Evolutionary conservation across 2,113 vertebrate genomes (phyloP), one percentile per base, ranked within the genome.

Genomic region (Phylloscopus whistleri): DNA sequence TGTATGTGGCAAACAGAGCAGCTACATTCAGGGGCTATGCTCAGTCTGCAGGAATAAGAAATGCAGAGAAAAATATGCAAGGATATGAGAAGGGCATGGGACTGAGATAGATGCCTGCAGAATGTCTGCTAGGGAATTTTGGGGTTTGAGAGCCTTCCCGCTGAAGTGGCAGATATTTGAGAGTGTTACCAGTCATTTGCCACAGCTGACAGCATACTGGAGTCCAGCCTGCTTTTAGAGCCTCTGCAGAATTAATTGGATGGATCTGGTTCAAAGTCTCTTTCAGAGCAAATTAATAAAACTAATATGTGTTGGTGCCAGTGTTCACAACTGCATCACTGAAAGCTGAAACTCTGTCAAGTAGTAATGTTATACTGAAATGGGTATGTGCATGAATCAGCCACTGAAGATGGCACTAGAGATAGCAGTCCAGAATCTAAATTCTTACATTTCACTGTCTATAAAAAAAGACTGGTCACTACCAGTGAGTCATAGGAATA

Each of bases 1-100:
- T 84, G 15, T 83, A 10, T 31, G 59, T 91, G 82, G 53, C 77
- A 59, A 95, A 90, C 67, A 87, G 91, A 95, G 94, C 93, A 94
- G 91, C 78, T 95, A 69, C 84, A 67, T 37, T 91, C 46, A 83
- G 89, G 84, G 73, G 74, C 62, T 76, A 9, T 19, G 21, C 56
- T 93, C 51, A 13, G 53, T 82, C 74, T 91, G 58, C 67, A 80
- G 84, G 89, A 93, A 28, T 48, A 62, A 87, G 63, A 72, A 93
- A 69, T 58, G 51, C 62, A 18, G 59, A 89, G 79, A 24, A 69
- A 62, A 22, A 49, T 37, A 27, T 0, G 1, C 20, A 46, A 44
- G 53, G 67, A 15, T 82, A 23, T 23, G 31, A 79, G 74, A 69
- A 76, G 41, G 41, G 26, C 26, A 11, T 0, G 7, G 48, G 51